Evolutionary conservation across 2,888 invertebrate species (phyloP).

Genomic region (Coenonympha arcania): DNA sequence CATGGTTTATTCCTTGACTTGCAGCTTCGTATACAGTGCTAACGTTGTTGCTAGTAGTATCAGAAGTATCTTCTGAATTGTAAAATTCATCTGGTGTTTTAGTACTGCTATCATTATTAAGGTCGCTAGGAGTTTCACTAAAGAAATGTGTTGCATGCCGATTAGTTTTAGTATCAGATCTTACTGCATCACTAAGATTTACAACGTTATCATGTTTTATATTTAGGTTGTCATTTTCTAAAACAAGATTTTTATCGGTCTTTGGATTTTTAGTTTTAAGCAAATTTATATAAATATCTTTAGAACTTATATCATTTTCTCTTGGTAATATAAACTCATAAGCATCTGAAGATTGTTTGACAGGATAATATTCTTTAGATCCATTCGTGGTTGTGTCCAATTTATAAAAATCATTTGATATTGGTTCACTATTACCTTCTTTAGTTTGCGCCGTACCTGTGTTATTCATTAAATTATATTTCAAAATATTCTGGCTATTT

Average conservation of each 20-base stretch:
- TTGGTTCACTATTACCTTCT: not conserved
- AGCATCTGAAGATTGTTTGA: not conserved
- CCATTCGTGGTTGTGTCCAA: not conserved
- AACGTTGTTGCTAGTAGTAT: too few relatives aligned
- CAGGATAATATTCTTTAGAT: not conserved
- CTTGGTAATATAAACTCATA: constrained; percentile 13
- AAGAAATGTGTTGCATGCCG: not conserved
- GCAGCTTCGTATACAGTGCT: too few relatives aligned
- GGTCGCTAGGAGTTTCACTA: too few relatives aligned
- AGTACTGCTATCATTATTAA: too few relatives aligned
- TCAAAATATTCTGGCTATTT: not conserved
- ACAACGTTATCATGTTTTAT: not conserved
- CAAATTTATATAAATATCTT: constrained; percentile 8
- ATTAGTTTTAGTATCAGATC: not conserved
- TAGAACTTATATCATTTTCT: constrained; percentile 1
- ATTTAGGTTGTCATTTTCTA: not conserved
- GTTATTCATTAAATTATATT: not conserved
- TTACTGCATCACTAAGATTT: not conserved
- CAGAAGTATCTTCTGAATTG: too few relatives aligned
- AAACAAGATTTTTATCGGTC: not conserved
- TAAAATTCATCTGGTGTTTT: too few relatives aligned
- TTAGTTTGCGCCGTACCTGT: not conserved
- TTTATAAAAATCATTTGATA: not conserved
- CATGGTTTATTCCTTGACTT: too few relatives aligned
- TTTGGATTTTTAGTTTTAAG: not conserved